Evolutionary conservation across 2,888 invertebrate species (phyloP), one percentile per base, ranked within the genome.

Genomic region (Lypha dubia): DNA sequence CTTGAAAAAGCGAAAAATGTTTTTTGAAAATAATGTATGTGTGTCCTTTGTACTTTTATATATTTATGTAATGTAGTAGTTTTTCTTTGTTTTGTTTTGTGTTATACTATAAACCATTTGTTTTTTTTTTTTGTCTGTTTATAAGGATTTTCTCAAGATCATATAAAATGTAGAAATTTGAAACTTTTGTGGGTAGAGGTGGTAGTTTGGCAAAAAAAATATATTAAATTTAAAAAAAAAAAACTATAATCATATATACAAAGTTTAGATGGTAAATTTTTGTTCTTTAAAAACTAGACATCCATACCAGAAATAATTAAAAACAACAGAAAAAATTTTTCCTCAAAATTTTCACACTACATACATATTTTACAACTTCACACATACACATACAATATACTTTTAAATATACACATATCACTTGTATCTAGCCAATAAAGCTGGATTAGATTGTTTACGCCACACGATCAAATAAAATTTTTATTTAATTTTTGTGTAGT

Each of bases 81-180:
- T 65, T 53, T 68, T 60, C 15, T 60, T 60, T 77, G 38, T 73
- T 63, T 53, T 13, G 49, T 79, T 79, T 79, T 79, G 41, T 80
- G 76, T 70, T 71, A 79, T 71, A 38, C 24, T 71, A 53, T 77
- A n/a, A 60, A 62, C 20, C 44, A 44, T 71, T 71, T 71, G 58
- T 83, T 79, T 53, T 67, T 74, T 80, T 83, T 79, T 53, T 67
- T 74, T 80, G 53, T 76, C 46, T 80, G 15, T 65, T 60, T 68
- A 56, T 22, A 58, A 58, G 49, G 28, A 53, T 51, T 53, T 67
- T 62, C 7, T 71, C 67, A 35, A 32, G 24, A 22, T 41, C 7
- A 32, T 44, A 49, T 49, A 38, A 38, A 46, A 58, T 63, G 75
- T 80, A 76, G 76, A 32, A 70, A 51, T 58, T 60, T 62, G 41